These are phyloP conservation scores for Siniperca obscura DNA, from an alignment of 2,797 vertebrate species.

Conservation along the genomic window DNA sequence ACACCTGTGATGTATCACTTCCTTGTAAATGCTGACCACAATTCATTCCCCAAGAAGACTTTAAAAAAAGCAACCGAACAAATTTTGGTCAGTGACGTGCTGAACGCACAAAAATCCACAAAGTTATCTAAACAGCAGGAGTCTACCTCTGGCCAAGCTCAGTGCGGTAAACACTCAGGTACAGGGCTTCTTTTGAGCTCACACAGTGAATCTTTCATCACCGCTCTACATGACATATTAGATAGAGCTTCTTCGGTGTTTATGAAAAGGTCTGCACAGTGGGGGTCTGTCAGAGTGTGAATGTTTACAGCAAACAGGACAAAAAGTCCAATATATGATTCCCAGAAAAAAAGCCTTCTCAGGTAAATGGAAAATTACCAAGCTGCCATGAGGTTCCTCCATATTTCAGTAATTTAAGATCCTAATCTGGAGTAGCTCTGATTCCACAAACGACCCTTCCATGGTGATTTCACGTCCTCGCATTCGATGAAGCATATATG, in stretches of 20 bases:
- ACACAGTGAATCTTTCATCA: slow-evolving; percentile 78
- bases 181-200: slow-evolving; percentile 79
- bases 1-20: slow-evolving; percentile 57
- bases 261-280: slow-evolving; percentile 61
- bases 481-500: slow-evolving; percentile 30
- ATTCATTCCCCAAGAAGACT: slow-evolving; percentile 45
- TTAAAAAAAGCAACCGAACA: slow-evolving; percentile 53
- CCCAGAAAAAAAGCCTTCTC: slow-evolving; percentile 38
- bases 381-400: slow-evolving; percentile 16
- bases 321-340: slow-evolving; percentile 53
- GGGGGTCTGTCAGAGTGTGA: slow-evolving; percentile 59
- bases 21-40: slow-evolving; percentile 56
- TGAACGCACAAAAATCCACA: slow-evolving; percentile 50
- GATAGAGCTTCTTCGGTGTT: slow-evolving; percentile 66
- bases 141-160: slow-evolving; percentile 31
- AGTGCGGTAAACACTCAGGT: slow-evolving; percentile 68
- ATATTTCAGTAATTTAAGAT: slow-evolving; percentile 38
- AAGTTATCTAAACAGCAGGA: slow-evolving; percentile 63
- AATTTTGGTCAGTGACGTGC: slow-evolving; percentile 55
- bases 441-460: slow-evolving; percentile 47
- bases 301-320: slow-evolving; percentile 77
- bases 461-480: slow-evolving; percentile 30
- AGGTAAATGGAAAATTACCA: slow-evolving; percentile 75
- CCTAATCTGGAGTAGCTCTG: slow-evolving; percentile 24
- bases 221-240: slow-evolving; percentile 47